Base-by-base conservation (phyloP, 64 coral and sea anemone species). In the Actinia tenebrosa region DNA sequence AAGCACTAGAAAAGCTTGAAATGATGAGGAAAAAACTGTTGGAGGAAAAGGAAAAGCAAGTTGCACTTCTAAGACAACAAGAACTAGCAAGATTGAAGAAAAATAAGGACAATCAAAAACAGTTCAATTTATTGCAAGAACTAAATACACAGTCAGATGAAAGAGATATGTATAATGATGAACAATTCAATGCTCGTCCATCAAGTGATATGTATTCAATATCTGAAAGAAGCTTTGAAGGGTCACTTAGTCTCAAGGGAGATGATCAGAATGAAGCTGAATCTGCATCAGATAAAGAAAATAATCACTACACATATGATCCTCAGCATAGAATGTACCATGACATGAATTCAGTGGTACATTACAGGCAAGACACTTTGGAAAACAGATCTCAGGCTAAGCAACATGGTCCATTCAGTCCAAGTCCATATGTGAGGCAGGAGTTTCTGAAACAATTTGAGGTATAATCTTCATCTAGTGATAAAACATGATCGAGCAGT, bases 211-310 rank as follows among this genome's bases (percentile, higher is more conserved):
- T 85, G 83, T 85, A 85, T 54, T 85, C 56, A 6, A 85, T 85
- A 45, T 23, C 83, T 45, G 83, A 85, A 26, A 42, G 56, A 61
- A 85, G 83, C 60, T 64, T 61, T 64, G 83, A 85, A 64, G 56
- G 53, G 19, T 61, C 54, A 27, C 11, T 61, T 5, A 26, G 0
- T 1, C 22, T 81, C 45, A 81, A 16, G 22, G 44, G 17, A 81
- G 16, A 81, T 52, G 60, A 85, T 53, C 53, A 59, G 30, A 85
- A 85, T 64, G 83, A 59, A 30, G 83, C 11, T 30, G 83, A 85
- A 45, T 85, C 83, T 37, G 60, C 83, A 62, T 85, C 83, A 85
- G 83, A 85, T 61, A 85, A 85, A 16, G 83, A 85, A 8, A 85
- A 85, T 25, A 64, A 61, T 64, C 44, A 22, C 50, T 81, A 81